Percentiles rank a stretch among this genome's conserved stretches.
These are phyloP conservation scores for Pycnonotus jocosus DNA, from an alignment of 2,113 vertebrate genomes.

Conservation along the genomic window DNA sequence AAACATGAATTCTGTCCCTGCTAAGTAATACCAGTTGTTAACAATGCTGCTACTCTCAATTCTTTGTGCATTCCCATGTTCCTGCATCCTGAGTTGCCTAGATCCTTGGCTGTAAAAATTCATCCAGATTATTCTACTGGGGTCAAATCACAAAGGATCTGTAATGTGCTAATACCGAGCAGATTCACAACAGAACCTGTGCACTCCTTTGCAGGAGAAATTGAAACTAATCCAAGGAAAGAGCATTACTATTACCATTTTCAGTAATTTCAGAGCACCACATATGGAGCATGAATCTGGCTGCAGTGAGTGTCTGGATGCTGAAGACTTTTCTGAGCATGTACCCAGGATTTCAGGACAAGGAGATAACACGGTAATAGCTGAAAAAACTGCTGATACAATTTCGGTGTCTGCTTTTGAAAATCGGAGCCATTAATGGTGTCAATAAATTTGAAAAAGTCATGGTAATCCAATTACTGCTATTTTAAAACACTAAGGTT, in stretches of 20 bases:
- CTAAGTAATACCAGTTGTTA: neutral
- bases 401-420: constrained; percentile 23
- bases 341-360: constrained; percentile 17
- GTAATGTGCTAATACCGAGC: neutral
- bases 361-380: neutral
- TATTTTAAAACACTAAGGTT: constrained; percentile 66
- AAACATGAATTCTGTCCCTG: neutral
- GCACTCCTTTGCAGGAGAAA: neutral
- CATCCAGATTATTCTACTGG: neutral
- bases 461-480: constrained; percentile 54
- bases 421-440: constrained; percentile 23
- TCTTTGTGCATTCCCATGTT: neutral
- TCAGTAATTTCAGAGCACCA: neutral
- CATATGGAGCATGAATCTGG: neutral
- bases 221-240: neutral
- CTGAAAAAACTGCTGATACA: constrained; percentile 40
- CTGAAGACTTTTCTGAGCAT: neutral
- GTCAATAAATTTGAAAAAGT: constrained; percentile 35
- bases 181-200: neutral
- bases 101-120: neutral
- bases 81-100: neutral
- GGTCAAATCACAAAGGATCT: neutral
- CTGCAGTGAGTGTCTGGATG: neutral
- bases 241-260: neutral
- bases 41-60: neutral